Base-by-base conservation (phyloP, 2,797 vertebrate species). In the Gallinago nigripennis region DNA sequence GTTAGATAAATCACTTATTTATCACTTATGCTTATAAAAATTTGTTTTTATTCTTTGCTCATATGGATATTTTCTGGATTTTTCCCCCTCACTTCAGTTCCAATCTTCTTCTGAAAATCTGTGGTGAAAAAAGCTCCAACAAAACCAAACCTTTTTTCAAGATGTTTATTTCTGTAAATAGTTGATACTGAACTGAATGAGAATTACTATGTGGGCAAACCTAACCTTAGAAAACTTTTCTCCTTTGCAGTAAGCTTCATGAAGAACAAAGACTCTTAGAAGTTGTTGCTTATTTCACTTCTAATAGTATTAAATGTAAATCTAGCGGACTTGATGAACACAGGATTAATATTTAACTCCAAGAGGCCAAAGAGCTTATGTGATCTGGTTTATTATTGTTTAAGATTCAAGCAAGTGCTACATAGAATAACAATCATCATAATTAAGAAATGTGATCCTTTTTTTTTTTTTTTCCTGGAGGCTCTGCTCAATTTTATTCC, bases 41-140 rank as follows among this genome's bases (percentile, higher is more conserved):
- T 14, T 61, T 46, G 1, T 0, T 45, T 73, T 76, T 51, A 4
- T 37, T 65, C 14, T 61, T 61, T 50, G 3, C 1, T 11, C 31
- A 35, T 6, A 11, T 23, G 6, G 6, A 7, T 33, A 6, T 76
- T 53, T 84, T 66, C 53, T 50, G 12, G 17, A 24, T 48, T 20
- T 41, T 66, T 25, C 0, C 3, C 3, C 2, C 1, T 35, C 2
- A 12, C 1, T 69, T 69, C 16, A 69, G 14, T 27, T 11, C 10
- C 2, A 13, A 2, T 30, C 13, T 19, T 13, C 9, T 81, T 58
- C 0, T 0, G n/a, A 80, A 77, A 68, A 25, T 58, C 5, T 30
- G 3, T 6, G 7, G 2, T 3, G 7, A 54, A n/a, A 9, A 15
- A 56, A 58, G 12, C 1, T 31, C 3, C 39, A 43, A 1, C 2